Evolutionary conservation across 1,140 invertebrate genomes (phyloP), one percentile per base, ranked within the genome.

Genomic region (Spodoptera litura): DNA sequence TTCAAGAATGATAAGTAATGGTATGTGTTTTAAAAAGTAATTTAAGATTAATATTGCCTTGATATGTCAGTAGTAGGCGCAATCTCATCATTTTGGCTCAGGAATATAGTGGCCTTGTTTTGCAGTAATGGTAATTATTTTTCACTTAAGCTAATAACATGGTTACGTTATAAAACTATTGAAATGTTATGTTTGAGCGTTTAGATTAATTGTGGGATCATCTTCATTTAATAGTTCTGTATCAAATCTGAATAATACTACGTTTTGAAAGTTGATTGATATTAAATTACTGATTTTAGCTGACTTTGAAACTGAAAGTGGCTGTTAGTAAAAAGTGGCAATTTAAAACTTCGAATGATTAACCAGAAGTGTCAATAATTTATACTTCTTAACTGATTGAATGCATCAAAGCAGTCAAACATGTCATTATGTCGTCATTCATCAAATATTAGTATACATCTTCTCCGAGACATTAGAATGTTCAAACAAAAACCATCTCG

Each of bases 41-140:
- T 10, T 55, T 13, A 5, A 55, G 38, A 56, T 56, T 71, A n/a
- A n/a, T 71, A 35, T 71, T 31, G 25, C 68, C 68, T 71, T 71
- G 68, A 71, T 55, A 71, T 56, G 68, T 31, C 52, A 71, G 15
- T 35, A 12, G 52, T 66, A 64, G 61, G 61, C 62, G 15, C 44
- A 38, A 44, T 13, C 38, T 44, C 66, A 71, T 71, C 66, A 55
- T 71, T 55, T 55, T 35, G 52, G 51, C 44, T 68, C 13, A 10
- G 20, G 20, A 52, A 25, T 68, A 53, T 12, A 52, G 31, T 70
- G 66, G 13, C 68, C 68, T 71, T 38, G 27, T 35, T 55, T 38
- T 53, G 20, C 20, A 68, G 4, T 20, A 13, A 71, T 11, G n/a
- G 52, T 71, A 55, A 71, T 71, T 56, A 71, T 56, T 2, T 71